Conservation (phyloP, 2,797 vertebrate species). For the Calcarius lapponicus region DNA sequence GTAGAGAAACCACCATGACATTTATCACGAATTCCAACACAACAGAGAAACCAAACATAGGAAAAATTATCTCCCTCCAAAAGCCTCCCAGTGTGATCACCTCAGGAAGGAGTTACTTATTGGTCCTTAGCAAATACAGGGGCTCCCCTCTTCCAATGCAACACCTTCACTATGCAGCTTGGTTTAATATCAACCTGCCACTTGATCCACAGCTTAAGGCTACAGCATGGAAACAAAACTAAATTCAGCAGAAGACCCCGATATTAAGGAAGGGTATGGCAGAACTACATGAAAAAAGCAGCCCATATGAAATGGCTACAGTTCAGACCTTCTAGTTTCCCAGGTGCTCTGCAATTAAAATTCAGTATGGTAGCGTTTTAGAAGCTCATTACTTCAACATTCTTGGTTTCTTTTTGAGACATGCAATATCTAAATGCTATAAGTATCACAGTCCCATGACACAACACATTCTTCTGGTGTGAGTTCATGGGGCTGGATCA, state of each 20-base stretch:
- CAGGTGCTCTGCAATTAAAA: not conserved
- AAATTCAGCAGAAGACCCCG: not conserved
- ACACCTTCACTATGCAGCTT: not conserved
- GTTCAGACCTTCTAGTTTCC: not conserved
- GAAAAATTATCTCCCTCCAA: not conserved
- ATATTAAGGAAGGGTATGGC: not conserved
- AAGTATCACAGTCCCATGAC: not conserved
- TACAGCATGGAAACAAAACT: not conserved
- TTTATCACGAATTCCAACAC: conserved; percentile 12
- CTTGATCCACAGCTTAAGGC: not conserved
- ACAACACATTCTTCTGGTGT: not conserved
- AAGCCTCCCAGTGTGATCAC: not conserved
- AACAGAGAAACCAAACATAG: not conserved
- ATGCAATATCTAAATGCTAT: not conserved
- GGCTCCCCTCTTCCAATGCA: not conserved
- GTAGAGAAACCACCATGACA: not conserved
- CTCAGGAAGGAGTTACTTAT: not conserved
- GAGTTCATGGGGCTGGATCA: not conserved
- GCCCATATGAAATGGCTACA: not conserved
- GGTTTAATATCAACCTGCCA: not conserved
- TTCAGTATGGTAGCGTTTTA: not conserved
- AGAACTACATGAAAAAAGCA: not conserved
- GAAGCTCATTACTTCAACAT: not conserved
- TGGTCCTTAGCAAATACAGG: not conserved
- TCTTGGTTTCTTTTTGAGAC: not conserved